These are phyloP conservation scores for Xanthia togata DNA, from an alignment of 2,888 invertebrate species.

Conservation along the genomic window DNA sequence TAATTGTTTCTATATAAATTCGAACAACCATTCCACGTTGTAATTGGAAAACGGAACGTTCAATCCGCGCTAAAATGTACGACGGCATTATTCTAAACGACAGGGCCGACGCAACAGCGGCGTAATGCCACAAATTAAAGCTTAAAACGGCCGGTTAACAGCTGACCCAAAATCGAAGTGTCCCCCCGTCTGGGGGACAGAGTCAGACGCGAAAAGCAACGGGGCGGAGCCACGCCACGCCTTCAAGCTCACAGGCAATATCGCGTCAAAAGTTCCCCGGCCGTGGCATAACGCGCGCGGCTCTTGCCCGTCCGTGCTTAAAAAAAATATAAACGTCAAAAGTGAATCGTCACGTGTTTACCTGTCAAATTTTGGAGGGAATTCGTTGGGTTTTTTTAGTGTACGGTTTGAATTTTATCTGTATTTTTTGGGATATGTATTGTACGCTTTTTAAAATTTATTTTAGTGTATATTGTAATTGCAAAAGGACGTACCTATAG, in stretches of 20 bases:
- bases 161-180: constrained; percentile 89
- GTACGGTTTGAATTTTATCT: constrained; percentile 41
- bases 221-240: constrained; percentile 88
- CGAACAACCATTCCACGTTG: constrained; percentile 67
- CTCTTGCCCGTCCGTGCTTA: constrained; percentile 67
- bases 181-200: constrained; percentile 79
- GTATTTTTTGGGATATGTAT: neutral
- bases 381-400: constrained; percentile 46
- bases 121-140: constrained; percentile 90
- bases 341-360: constrained; percentile 65
- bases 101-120: constrained; percentile 80
- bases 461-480: constrained; percentile 5
- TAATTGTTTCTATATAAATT: constrained; percentile 66
- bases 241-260: constrained; percentile 80
- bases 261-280: constrained; percentile 88
- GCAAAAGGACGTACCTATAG: constrained; percentile 39
- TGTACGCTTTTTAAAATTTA: neutral
- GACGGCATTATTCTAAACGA: constrained; percentile 88
- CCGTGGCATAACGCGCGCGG: constrained; percentile 82
- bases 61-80: constrained; percentile 81
- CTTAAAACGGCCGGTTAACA: constrained; percentile 90
- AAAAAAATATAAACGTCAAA: constrained; percentile 75
- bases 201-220: constrained; percentile 87
- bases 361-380: constrained; percentile 65
- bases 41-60: constrained; percentile 82